Evolutionary conservation across 2,113 vertebrate species (phyloP).

Genomic region (Sapajus apella): DNA sequence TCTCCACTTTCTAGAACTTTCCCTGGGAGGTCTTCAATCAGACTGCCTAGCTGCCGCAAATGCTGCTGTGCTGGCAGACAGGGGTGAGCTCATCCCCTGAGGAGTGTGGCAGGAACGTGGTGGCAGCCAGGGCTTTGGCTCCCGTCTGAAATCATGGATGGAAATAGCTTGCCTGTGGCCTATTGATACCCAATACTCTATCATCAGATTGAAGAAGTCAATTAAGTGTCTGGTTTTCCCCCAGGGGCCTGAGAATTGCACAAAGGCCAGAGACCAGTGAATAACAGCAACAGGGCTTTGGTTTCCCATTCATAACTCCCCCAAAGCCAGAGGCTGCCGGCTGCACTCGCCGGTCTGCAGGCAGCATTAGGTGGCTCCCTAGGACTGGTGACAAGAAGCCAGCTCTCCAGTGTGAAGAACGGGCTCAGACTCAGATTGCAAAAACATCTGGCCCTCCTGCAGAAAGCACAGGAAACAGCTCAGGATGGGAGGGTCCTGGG

Average conservation of each 20-base stretch:
- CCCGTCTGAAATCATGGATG: constrained; percentile 29
- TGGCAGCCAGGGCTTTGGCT: neutral
- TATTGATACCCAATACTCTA: constrained; percentile 55
- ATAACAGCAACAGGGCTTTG: neutral
- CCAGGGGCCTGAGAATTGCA: constrained; percentile 13
- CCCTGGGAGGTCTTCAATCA: constrained; percentile 38
- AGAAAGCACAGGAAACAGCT: constrained; percentile 15
- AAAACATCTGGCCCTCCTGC: constrained; percentile 36
- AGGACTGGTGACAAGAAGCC: neutral
- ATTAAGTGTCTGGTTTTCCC: constrained; percentile 36
- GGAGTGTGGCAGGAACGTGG: neutral
- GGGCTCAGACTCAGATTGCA: neutral
- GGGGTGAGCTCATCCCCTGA: constrained; percentile 59
- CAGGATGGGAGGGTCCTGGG: constrained; percentile 15
- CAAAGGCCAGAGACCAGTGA: neutral
- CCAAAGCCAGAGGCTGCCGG: neutral
- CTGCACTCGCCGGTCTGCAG: neutral
- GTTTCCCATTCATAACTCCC: neutral
- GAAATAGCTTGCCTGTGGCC: constrained; percentile 65
- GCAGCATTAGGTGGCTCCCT: neutral
- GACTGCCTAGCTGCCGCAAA: neutral
- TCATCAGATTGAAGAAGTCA: constrained; percentile 53
- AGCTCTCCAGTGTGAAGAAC: neutral
- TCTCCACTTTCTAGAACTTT: neutral
- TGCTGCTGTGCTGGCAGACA: neutral